A percentile compares a stretch with the other conserved stretches of the same genome.
Evolutionary conservation across 1,140 invertebrate species (phyloP).

Genomic region (Lerema accius): DNA sequence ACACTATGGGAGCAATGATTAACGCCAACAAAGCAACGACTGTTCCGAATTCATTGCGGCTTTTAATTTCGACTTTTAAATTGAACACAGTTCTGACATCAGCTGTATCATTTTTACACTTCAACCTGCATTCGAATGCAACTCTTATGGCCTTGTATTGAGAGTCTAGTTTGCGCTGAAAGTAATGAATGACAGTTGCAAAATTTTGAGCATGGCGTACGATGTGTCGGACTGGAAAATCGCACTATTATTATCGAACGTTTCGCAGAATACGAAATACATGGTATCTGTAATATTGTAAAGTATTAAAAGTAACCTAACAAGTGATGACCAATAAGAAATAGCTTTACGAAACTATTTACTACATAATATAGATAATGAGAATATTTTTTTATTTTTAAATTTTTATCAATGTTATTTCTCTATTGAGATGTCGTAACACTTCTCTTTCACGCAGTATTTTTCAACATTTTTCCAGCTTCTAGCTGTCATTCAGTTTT

Average conservation of each 20-base stretch:
- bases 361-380: no score
- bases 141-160: neutral
- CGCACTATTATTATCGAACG: conserved; percentile 65
- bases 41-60: conserved; percentile 34
- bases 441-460: no score
- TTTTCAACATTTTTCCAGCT: no score
- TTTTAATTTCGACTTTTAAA: conserved; percentile 36
- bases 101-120: conserved; percentile 29
- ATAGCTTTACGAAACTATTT: no score
- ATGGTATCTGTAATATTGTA: no score
- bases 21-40: conserved; percentile 33
- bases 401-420: no score
- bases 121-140: neutral
- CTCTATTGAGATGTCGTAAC: no score
- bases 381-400: no score
- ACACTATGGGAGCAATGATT: conserved; percentile 33
- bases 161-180: neutral
- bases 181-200: neutral
- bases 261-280: conserved; percentile 45
- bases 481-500: no score
- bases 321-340: no score
- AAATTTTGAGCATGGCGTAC: conserved; percentile 21
- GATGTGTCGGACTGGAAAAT: conserved; percentile 28
- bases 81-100: conserved; percentile 33
- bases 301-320: no score